Percentiles rank a stretch among this genome's conserved stretches.
Evolutionary conservation across 2,797 vertebrate species (phyloP).

Genomic region (Acipenser oxyrinchus): DNA sequence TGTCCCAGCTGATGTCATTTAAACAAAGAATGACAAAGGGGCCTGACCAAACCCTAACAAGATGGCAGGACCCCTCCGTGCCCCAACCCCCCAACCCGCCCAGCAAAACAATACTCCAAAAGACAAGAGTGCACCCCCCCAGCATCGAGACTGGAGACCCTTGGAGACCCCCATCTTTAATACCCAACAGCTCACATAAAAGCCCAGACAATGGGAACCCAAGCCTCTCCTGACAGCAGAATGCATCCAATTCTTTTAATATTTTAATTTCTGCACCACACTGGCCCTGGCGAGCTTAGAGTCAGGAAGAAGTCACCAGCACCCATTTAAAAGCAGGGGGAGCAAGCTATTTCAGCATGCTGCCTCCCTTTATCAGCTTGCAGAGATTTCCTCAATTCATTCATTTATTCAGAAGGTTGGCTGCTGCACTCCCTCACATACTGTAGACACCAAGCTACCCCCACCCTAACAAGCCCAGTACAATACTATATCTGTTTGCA

Average conservation of each 20-base stretch:
- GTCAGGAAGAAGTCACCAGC: slow-evolving; percentile 7
- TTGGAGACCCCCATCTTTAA: slow-evolving; percentile 30
- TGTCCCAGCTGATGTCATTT: slow-evolving; percentile 53
- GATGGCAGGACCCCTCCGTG: slow-evolving; percentile 23
- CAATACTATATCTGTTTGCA: no score
- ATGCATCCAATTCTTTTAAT: slow-evolving; percentile 18
- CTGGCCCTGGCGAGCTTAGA: neutral
- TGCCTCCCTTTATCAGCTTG: no score
- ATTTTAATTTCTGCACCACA: slow-evolving; percentile 19
- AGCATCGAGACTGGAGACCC: slow-evolving; percentile 29
- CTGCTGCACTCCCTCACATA: no score
- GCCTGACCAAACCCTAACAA: slow-evolving; percentile 35
- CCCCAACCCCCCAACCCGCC: slow-evolving; percentile 25
- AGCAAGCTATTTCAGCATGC: slow-evolving; percentile 3
- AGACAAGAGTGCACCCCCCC: slow-evolving; percentile 52
- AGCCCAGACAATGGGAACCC: slow-evolving; percentile 45
- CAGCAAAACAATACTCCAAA: slow-evolving; percentile 46
- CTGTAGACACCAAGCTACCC: no score
- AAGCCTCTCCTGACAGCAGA: slow-evolving; percentile 17
- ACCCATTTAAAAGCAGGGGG: neutral
- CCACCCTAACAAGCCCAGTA: no score
- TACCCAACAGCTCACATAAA: slow-evolving; percentile 44
- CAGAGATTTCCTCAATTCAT: no score
- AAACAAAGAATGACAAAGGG: slow-evolving; percentile 44
- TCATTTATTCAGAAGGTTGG: no score